A percentile compares a stretch with the other conserved stretches of the same genome.
Evolutionary conservation across 2,113 vertebrate species (phyloP).

Genomic region (Morone chrysops): DNA sequence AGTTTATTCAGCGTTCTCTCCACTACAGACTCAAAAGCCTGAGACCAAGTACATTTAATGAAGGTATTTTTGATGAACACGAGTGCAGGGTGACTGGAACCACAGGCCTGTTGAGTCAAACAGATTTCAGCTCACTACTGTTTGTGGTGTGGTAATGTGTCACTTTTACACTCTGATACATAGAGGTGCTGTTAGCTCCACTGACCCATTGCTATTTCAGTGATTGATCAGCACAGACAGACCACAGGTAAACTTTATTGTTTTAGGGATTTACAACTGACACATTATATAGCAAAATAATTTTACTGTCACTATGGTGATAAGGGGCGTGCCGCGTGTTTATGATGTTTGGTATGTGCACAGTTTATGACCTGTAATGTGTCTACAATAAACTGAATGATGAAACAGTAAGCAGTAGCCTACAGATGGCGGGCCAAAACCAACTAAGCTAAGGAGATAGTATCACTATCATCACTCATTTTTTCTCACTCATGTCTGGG

Average conservation of each 20-base stretch:
- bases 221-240: not conserved
- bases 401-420: not conserved
- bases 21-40: no score
- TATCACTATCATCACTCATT: no score
- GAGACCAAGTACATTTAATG: no score
- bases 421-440: not conserved
- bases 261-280: not conserved
- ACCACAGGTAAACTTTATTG: not conserved
- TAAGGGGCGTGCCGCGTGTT: not conserved
- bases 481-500: no score
- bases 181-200: not conserved
- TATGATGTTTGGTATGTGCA: not conserved
- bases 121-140: not conserved
- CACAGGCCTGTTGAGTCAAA: no score
- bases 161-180: not conserved
- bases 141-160: not conserved
- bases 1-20: no score
- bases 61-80: no score
- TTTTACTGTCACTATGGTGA: not conserved
- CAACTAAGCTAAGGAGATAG: not conserved
- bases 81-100: no score
- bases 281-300: not conserved
- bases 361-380: not conserved
- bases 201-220: not conserved
- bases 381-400: not conserved